A percentile compares a stretch with the other conserved stretches of the same genome.
Conservation (phyloP, 2,888 invertebrate genomes). For the Marasmarcha lunaedactyla region DNA sequence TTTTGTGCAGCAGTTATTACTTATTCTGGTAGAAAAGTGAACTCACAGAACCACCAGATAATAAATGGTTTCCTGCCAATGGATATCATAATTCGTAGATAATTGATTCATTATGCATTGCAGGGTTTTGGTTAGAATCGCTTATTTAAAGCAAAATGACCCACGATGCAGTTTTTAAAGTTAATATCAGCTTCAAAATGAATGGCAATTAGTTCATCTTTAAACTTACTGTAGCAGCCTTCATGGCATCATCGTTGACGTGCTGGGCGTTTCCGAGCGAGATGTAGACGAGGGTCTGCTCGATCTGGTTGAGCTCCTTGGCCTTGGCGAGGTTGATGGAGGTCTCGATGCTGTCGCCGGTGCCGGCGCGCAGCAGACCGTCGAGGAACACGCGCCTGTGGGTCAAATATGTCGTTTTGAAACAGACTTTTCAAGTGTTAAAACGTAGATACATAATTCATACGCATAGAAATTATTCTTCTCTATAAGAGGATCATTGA, state of each 20-base stretch:
- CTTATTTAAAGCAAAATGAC: too few relatives aligned
- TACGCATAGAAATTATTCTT: too few relatives aligned
- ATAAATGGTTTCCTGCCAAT: too few relatives aligned
- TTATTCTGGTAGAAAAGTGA: not conserved
- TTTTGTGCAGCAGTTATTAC: not conserved
- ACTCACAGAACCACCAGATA: not conserved
- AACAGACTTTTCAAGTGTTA: too few relatives aligned
- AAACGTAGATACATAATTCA: too few relatives aligned
- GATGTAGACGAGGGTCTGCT: conserved; percentile 74
- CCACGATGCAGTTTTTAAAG: too few relatives aligned
- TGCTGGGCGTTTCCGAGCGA: conserved; percentile 77
- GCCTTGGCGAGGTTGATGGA: conserved; percentile 74
- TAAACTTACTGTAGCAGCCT: conserved; percentile 67
- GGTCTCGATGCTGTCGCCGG: conserved; percentile 81
- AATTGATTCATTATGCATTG: too few relatives aligned
- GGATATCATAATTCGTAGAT: too few relatives aligned
- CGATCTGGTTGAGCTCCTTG: conserved; percentile 67
- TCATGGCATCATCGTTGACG: conserved; percentile 75
- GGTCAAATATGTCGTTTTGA: too few relatives aligned
- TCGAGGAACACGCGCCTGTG: conserved; percentile 83
- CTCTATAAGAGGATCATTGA: too few relatives aligned
- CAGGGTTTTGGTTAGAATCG: too few relatives aligned
- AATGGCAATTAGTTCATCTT: too few relatives aligned
- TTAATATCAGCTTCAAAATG: not conserved
- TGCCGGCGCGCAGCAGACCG: conserved; percentile 84